Base-by-base conservation (phyloP, 2,888 invertebrate genomes). In the Antheraea yamamai region DNA sequence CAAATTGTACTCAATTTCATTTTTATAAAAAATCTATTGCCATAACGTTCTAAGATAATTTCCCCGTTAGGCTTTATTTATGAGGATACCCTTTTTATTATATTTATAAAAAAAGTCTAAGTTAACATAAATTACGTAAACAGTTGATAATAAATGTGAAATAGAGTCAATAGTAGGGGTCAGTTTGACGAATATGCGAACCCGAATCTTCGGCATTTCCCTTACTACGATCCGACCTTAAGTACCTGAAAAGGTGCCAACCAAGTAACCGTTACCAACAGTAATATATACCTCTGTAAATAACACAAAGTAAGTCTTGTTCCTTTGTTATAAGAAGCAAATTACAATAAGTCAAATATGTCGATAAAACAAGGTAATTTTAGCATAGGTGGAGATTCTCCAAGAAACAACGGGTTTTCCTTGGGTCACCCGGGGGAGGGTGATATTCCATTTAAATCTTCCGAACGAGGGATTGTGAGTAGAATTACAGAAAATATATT, bases 191-290 rank as follows among this genome's bases (percentile, higher is more conserved):
- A 89, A 88, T 88, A 88, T 86, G 87, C 85, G 86, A 82, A 84
- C 83, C 83, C 80, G 87, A 88, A 86, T 88, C 88, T 88, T 85
- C 84, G 81, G 82, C 85, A 82, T 85, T 87, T 87, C 89, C 87
- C 87, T 85, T 87, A 85, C 88, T 84, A 85, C 87, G 87, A 90
- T 92, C 88, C 90, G 82, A 85, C 89, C 89, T 88, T 91, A 92
- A 92, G 91, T 92, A 92, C 91, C 91, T 91, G 92, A 92, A 91
- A 92, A 93, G 92, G 93, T 93, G 93, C 91, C 92, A 92, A 92
- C 92, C 91, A 90, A 89, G 83, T 88, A 83, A 78, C 80, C 79
- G 76, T 73, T 68, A 71, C 78, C 76, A 80, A 85, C 85, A 74
- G 85, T 75, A 85, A 10, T 83, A 90, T 81, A 64, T 71, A 73